Evolutionary conservation across 2,113 vertebrate species (phyloP).

Genomic region (Pedetes capensis): DNA sequence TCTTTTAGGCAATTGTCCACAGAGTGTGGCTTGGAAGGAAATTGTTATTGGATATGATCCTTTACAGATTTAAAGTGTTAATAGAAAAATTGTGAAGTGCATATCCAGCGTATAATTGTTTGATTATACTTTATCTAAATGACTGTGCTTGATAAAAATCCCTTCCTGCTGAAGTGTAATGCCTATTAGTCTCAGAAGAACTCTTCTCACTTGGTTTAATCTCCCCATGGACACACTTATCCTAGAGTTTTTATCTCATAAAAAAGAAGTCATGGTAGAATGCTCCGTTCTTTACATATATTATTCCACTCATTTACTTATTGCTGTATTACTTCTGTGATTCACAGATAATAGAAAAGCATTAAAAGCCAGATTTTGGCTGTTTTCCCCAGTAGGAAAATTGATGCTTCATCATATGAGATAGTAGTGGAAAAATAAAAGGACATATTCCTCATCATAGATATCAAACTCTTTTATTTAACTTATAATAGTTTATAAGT

Average conservation of each 20-base stretch:
- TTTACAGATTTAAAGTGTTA: constrained; percentile 69
- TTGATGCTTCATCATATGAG: constrained; percentile 55
- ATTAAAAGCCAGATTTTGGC: constrained; percentile 78
- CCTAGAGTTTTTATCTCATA: constrained; percentile 76
- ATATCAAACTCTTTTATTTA: constrained; percentile 78
- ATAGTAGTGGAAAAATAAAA: constrained; percentile 74
- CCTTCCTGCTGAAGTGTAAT: constrained; percentile 67
- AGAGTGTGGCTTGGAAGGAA: constrained; percentile 68
- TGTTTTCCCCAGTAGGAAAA: constrained; percentile 75
- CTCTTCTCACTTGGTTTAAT: constrained; percentile 70
- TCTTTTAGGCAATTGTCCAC: constrained; percentile 70
- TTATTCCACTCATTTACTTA: constrained; percentile 80
- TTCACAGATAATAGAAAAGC: constrained; percentile 78
- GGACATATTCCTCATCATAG: constrained; percentile 63
- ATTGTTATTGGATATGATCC: constrained; percentile 72
- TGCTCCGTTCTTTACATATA: constrained; percentile 72
- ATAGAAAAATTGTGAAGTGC: constrained; percentile 74
- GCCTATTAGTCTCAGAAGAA: constrained; percentile 61
- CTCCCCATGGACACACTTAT: constrained; percentile 69
- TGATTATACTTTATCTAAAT: constrained; percentile 78
- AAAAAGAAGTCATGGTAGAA: constrained; percentile 78
- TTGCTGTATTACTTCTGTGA: constrained; percentile 80
- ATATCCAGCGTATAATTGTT: constrained; percentile 66
- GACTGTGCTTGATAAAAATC: constrained; percentile 71
- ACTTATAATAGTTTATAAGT: constrained; percentile 79